phyloP scores from a whole-genome alignment of 2,797 vertebrate genomes.

The Pantherophis alleghaniensis region DNA sequence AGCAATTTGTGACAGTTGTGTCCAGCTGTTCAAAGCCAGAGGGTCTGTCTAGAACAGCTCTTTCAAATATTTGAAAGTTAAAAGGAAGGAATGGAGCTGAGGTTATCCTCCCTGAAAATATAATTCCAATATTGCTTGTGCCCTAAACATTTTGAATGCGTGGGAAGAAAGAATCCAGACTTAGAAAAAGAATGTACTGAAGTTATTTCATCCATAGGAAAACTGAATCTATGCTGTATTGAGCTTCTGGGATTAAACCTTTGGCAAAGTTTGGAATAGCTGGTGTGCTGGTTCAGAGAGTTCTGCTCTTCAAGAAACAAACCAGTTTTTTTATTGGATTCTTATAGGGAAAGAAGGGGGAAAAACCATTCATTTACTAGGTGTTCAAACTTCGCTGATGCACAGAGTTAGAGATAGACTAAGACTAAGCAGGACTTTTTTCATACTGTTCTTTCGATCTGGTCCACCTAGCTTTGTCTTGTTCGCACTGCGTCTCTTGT shows the following conservation, averaged over 20 bases:
- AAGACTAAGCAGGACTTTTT: neutral
- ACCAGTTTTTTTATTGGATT: neutral
- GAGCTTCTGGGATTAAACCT: fast-evolving
- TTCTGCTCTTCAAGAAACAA: neutral
- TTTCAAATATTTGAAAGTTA: conserved; percentile 55
- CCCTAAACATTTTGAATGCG: conserved; percentile 26
- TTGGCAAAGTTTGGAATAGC: neutral
- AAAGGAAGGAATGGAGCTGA: conserved; percentile 49
- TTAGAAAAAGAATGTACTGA: conserved; percentile 8
- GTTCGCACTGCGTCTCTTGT: too few species aligned
- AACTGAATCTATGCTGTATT: conserved; percentile 28
- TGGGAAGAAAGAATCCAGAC: conserved; percentile 43
- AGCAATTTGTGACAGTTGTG: conserved; percentile 59
- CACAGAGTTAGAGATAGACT: too few species aligned
- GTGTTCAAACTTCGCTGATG: neutral
- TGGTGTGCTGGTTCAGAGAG: neutral
- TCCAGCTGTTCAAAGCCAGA: conserved; percentile 49
- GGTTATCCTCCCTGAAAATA: conserved; percentile 37
- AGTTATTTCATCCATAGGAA: neutral
- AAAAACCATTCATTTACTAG: neutral
- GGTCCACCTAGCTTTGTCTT: neutral
- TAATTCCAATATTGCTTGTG: neutral
- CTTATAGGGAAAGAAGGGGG: neutral
- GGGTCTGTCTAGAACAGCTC: conserved; percentile 47
- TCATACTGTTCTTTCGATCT: neutral